Evolutionary conservation across 2,113 vertebrate species (phyloP), one percentile per base, ranked within the genome.

Genomic region (Hippocampus comes): DNA sequence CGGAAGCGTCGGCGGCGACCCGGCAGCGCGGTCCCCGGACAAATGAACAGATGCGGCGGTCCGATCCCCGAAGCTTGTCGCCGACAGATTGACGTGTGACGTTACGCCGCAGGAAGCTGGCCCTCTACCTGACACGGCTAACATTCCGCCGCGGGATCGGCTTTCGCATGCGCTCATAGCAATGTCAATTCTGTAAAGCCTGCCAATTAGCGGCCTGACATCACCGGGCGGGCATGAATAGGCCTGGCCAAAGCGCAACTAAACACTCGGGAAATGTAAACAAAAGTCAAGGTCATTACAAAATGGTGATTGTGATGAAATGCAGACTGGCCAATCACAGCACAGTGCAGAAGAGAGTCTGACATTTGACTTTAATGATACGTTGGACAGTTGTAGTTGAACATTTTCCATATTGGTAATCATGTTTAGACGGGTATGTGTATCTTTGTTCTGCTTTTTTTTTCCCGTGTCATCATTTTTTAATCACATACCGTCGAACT

Each of bases 81-180:
- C 70, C 10, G 51, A 78, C 90, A 91, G 90, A 89, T 80, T 87
- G 93, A 88, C 68, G 80, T 71, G 75, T 92, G 92, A 91, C 81
- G 89, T 89, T 64, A 68, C 75, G 69, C 77, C 25, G 46, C 79
- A 87, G 89, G 83, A 93, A 91, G 88, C 89, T 91, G 59, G 87
- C 49, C 64, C 80, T 87, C 80, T 87, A 89, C 84, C 87, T 84
- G 87, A 89, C 85, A 79, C 83, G 75, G 70, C 81, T 69, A 85
- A 73, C 80, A 80, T 78, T 80, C 77, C 64, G 64, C n/a, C 11
- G 64, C 21, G 64, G 81, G 92, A 92, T 95, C 93, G 59, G 66
- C 89, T 96, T 95, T 93, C 93, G 89, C 56, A 69, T 82, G 30
- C 2, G 80, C 77, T 85, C 89, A 83, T 88, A 69, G 78, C 84